A percentile compares a stretch with the other conserved stretches of the same genome.
phyloP scores from a whole-genome alignment of 2,797 vertebrate species.

The Rallus crepitans region DNA sequence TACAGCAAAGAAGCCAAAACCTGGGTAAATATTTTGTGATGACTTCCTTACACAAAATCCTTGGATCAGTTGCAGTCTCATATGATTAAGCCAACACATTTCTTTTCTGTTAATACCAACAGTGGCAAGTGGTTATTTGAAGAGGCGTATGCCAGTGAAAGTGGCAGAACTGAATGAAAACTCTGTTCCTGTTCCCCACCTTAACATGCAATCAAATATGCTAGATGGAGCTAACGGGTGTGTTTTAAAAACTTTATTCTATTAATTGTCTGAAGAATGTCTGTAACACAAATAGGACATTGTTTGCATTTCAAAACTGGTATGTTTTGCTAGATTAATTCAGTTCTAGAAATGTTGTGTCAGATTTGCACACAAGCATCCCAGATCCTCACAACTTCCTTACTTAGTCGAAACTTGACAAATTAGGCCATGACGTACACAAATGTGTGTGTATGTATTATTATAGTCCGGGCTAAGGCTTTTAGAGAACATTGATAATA shows the following conservation, averaged over 20 bases:
- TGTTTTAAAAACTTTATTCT: not conserved
- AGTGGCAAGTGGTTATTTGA: not conserved
- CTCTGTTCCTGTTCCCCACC: not conserved
- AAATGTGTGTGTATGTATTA: not conserved
- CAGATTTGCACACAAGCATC: not conserved
- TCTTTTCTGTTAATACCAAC: not conserved
- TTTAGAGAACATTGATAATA: not conserved
- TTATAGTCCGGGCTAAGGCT: not conserved
- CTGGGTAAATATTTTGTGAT: conserved; percentile 28
- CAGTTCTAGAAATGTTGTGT: not conserved
- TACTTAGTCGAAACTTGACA: not conserved
- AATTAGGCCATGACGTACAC: not conserved
- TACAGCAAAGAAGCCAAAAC: conserved; percentile 2
- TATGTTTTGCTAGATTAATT: not conserved
- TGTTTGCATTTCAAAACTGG: not conserved
- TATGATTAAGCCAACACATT: not conserved
- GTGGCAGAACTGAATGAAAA: not conserved
- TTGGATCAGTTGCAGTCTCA: not conserved
- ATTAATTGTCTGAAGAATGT: not conserved
- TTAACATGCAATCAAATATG: not conserved
- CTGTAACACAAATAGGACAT: not conserved
- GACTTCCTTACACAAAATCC: not conserved
- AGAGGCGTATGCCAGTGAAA: not conserved
- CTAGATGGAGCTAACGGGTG: not conserved
- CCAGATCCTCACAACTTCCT: not conserved